These are phyloP conservation scores for Platysteira castanea DNA, from an alignment of 2,113 vertebrate genomes.

Conservation along the genomic window DNA sequence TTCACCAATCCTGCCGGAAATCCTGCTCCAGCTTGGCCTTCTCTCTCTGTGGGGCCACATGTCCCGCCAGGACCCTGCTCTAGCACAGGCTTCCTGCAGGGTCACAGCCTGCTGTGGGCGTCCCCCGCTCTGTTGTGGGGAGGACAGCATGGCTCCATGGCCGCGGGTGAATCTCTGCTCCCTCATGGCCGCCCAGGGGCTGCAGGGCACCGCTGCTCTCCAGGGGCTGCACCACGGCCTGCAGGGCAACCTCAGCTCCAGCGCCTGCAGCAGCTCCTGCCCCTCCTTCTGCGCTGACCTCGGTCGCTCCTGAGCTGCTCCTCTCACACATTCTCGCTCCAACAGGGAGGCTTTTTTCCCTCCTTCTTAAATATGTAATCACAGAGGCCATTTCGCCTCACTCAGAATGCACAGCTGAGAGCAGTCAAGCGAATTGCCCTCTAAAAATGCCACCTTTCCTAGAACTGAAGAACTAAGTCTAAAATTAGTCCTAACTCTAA, in stretches of 20 bases:
- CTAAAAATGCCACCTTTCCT: neutral
- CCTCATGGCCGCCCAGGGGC: rapidly evolving
- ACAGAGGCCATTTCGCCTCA: neutral
- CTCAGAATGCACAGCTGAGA: neutral
- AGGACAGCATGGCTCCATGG: neutral
- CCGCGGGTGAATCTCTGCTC: neutral
- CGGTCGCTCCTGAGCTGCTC: neutral
- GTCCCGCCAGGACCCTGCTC: neutral
- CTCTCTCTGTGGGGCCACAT: neutral
- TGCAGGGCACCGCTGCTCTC: neutral
- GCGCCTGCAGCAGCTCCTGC: neutral
- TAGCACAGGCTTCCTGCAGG: neutral
- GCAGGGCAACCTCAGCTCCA: neutral
- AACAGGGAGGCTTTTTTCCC: neutral
- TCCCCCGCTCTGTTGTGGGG: rapidly evolving
- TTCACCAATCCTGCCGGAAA: neutral
- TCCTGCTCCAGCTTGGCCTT: rapidly evolving
- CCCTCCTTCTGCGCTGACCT: neutral
- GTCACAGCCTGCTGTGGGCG: neutral
- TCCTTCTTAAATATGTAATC: neutral
- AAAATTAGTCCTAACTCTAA: neutral
- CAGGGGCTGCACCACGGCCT: neutral
- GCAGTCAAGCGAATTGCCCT: neutral
- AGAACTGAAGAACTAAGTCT: neutral
- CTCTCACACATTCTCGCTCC: neutral